Evolutionary conservation across 2,888 invertebrate species (phyloP).

Genomic region (Plebejus argus): DNA sequence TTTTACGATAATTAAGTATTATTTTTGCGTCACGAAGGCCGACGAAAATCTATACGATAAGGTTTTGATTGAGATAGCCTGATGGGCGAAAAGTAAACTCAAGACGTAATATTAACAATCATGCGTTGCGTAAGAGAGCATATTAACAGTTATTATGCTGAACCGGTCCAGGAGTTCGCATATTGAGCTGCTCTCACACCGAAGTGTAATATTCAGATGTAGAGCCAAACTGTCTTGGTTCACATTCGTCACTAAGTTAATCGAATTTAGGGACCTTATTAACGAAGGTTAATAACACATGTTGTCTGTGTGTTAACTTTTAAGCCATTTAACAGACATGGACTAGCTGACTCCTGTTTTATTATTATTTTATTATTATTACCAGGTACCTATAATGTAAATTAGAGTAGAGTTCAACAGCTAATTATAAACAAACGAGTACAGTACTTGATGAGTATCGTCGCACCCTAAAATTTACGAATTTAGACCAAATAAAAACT

Average conservation of each 20-base stretch:
- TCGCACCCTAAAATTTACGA: too few relatives aligned
- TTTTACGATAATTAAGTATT: not conserved
- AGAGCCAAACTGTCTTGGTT: not conserved
- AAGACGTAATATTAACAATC: conserved; percentile 19
- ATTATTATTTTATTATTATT: too few relatives aligned
- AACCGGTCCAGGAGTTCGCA: conserved; percentile 28
- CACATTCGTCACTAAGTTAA: too few relatives aligned
- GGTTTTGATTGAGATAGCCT: not conserved
- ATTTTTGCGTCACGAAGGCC: not conserved
- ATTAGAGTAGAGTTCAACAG: not conserved
- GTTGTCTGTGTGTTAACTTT: too few relatives aligned
- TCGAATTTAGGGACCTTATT: too few relatives aligned
- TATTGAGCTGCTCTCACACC: not conserved
- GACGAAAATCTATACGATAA: not conserved
- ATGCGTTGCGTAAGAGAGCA: conserved; percentile 35
- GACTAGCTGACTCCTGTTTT: too few relatives aligned
- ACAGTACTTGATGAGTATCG: too few relatives aligned
- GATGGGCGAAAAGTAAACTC: conserved; percentile 13
- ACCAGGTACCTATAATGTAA: too few relatives aligned
- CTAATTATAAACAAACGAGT: too few relatives aligned
- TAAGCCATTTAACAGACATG: too few relatives aligned
- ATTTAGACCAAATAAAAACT: too few relatives aligned
- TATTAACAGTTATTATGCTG: conserved; percentile 33
- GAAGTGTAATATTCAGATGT: not conserved
- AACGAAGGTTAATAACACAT: too few relatives aligned